Evolutionary conservation across 1,140 invertebrate species (phyloP).

Genomic region (Anoplolepis gracilipes): DNA sequence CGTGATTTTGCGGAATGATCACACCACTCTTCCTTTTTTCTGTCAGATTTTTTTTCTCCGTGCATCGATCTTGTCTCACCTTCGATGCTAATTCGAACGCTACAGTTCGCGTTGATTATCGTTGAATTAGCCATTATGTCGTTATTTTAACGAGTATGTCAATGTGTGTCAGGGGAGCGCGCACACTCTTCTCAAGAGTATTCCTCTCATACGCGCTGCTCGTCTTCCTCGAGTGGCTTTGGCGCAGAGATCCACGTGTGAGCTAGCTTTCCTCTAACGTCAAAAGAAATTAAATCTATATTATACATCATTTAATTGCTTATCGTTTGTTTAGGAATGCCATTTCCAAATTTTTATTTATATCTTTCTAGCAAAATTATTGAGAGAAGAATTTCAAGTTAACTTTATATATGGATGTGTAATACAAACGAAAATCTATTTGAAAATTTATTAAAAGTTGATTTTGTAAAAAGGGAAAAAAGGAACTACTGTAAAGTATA

Average conservation of each 20-base stretch:
- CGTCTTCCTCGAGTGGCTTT: conserved; percentile 29
- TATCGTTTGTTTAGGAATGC: too few species aligned
- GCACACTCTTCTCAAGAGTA: conserved; percentile 59
- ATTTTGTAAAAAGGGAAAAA: too few species aligned
- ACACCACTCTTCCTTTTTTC: conserved; percentile 26
- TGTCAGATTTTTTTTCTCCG: not conserved
- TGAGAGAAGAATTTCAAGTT: too few species aligned
- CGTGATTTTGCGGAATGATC: not conserved
- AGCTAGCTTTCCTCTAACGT: too few species aligned
- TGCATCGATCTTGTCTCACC: conserved; percentile 81
- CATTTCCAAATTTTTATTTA: too few species aligned
- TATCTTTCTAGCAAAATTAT: too few species aligned
- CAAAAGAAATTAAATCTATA: too few species aligned
- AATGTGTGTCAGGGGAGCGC: conserved; percentile 85
- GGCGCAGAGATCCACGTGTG: not conserved
- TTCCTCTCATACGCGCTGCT: conserved; percentile 24
- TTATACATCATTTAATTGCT: too few species aligned
- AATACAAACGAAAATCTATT: too few species aligned
- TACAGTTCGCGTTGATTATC: conserved; percentile 85
- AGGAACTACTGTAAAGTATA: too few species aligned
- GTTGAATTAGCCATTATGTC: conserved; percentile 86
- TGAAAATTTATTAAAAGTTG: too few species aligned
- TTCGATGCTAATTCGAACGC: conserved; percentile 86
- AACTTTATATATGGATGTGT: too few species aligned
- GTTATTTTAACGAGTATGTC: conserved; percentile 86